These are phyloP conservation scores for Thumatha senex DNA, from an alignment of 2,888 invertebrate genomes.

Conservation along the genomic window DNA sequence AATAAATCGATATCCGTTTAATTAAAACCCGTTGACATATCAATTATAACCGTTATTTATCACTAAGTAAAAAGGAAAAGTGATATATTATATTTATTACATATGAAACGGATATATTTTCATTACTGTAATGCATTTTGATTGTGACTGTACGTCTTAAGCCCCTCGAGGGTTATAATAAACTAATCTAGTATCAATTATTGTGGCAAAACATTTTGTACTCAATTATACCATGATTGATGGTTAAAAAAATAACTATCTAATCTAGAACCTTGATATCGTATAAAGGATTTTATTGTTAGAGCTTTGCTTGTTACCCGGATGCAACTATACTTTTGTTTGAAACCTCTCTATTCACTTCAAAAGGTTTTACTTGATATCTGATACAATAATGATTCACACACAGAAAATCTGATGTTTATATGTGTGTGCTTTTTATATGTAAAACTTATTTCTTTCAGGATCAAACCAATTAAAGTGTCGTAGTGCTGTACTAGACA, in stretches of 20 bases:
- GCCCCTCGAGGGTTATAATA: slow-evolving; percentile 10
- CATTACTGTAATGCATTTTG: slow-evolving; percentile 10
- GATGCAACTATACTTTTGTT: background rate
- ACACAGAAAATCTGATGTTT: too few relatives aligned
- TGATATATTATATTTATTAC: slow-evolving; percentile 14
- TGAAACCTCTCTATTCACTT: background rate
- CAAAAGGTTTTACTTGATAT: background rate
- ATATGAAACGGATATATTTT: slow-evolving; percentile 10
- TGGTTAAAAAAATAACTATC: slow-evolving; percentile 12
- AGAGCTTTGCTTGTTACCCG: slow-evolving; percentile 2
- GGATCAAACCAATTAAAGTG: too few relatives aligned
- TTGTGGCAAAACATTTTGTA: slow-evolving; percentile 22
- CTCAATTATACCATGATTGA: slow-evolving; percentile 32
- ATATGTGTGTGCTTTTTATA: too few relatives aligned
- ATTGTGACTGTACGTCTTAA: slow-evolving; percentile 5
- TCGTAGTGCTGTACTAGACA: too few relatives aligned
- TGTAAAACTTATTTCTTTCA: too few relatives aligned
- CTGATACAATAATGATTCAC: background rate
- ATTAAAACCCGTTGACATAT: slow-evolving; percentile 19
- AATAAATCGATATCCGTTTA: slow-evolving; percentile 9
- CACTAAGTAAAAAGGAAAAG: slow-evolving; percentile 8
- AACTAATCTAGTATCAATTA: slow-evolving; percentile 33
- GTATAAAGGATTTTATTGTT: slow-evolving; percentile 6
- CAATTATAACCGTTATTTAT: slow-evolving; percentile 17
- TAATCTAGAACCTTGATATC: slow-evolving; percentile 11